A percentile compares a stretch with the other conserved stretches of the same genome.
These are phyloP conservation scores for Ochlodes sylvanus DNA, from an alignment of 2,888 invertebrate genomes.

Conservation along the genomic window DNA sequence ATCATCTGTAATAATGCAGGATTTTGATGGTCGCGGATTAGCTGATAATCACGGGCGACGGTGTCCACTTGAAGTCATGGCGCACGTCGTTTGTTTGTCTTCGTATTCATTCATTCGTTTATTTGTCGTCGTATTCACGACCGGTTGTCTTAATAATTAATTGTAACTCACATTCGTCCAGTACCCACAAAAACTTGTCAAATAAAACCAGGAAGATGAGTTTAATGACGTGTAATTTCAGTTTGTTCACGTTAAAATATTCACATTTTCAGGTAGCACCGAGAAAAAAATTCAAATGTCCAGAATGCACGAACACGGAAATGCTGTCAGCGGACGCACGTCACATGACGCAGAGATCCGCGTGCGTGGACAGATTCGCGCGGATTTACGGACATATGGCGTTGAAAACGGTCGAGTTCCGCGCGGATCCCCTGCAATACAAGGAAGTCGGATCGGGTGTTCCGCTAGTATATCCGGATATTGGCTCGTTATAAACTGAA, in stretches of 20 bases:
- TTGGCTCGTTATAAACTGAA: conserved; percentile 91
- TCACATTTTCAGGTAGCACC: conserved; percentile 91
- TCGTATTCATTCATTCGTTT: no score
- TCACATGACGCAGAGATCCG: conserved; percentile 96
- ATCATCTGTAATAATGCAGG: no score
- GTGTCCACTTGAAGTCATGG: no score
- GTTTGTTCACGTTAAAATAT: neutral
- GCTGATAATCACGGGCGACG: no score
- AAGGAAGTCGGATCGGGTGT: conserved; percentile 93
- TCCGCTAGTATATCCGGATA: conserved; percentile 93
- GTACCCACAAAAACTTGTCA: no score
- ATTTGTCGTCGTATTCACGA: no score
- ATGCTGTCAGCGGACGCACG: conserved; percentile 96
- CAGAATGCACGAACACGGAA: conserved; percentile 96
- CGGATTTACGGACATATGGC: conserved; percentile 95
- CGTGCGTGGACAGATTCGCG: conserved; percentile 93
- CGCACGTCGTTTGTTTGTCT: no score
- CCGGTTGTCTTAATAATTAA: no score
- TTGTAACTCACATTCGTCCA: no score
- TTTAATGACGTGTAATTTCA: neutral
- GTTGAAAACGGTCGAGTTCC: conserved; percentile 93
- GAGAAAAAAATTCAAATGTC: conserved; percentile 98
- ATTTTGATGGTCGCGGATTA: no score
- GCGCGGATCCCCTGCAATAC: conserved; percentile 97
- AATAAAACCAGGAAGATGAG: no score